Conservation (phyloP, 2,113 vertebrate genomes). For the Pelecanus crispus region DNA sequence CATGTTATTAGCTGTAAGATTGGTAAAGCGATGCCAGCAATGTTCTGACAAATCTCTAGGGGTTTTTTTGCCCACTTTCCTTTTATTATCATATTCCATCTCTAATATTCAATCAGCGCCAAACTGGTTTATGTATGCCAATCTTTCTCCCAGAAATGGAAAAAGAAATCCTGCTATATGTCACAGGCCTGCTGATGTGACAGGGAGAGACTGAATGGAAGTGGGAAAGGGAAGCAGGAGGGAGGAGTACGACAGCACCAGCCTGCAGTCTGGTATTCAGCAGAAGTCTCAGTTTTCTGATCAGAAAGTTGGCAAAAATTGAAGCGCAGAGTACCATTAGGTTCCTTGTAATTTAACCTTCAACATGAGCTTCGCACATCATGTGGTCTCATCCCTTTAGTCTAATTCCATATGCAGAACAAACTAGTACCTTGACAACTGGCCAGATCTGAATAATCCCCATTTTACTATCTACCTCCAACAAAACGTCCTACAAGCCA, state of each 20-base stretch:
- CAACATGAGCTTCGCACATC: background rate
- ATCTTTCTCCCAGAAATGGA: background rate
- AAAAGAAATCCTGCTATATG: background rate
- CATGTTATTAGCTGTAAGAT: background rate
- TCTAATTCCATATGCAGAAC: background rate
- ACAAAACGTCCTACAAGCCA: background rate
- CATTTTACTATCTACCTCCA: background rate
- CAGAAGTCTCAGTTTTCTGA: background rate
- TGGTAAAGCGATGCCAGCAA: background rate
- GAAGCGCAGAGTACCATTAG: background rate
- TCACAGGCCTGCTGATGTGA: background rate
- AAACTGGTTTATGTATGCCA: slow-evolving; percentile 5
- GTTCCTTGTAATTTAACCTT: background rate
- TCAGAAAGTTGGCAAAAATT: slow-evolving; percentile 8
- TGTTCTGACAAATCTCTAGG: slow-evolving; percentile 6
- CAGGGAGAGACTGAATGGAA: background rate
- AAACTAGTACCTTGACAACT: background rate
- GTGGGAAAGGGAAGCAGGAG: background rate
- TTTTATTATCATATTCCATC: slow-evolving; percentile 13
- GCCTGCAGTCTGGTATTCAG: background rate
- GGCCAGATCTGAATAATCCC: background rate
- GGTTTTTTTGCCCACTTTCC: background rate
- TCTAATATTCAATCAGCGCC: slow-evolving; percentile 16
- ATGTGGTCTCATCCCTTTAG: background rate
- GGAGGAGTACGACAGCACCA: background rate